Conservation (phyloP, 2,888 invertebrate species). For the Dinocampus coccinellae region DNA sequence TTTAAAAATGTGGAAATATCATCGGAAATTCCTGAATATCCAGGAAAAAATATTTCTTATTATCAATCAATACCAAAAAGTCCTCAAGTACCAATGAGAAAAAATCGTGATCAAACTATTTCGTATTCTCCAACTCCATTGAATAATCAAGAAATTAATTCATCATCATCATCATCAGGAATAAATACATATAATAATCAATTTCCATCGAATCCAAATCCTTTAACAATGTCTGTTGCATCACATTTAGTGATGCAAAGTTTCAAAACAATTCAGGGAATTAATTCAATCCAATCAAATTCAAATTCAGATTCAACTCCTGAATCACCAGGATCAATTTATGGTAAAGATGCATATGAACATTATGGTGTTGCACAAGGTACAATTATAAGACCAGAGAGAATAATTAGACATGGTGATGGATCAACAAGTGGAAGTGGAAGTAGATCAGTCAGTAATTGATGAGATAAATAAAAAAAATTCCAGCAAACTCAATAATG, state of each 20-base stretch:
- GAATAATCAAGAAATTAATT: constrained; percentile 36
- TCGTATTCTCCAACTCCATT: constrained; percentile 24
- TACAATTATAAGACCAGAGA: constrained; percentile 46
- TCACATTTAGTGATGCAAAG: constrained; percentile 63
- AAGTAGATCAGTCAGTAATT: constrained; percentile 62
- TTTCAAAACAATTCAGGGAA: constrained; percentile 56
- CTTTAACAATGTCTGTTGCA: constrained; percentile 55
- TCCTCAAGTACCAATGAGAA: constrained; percentile 57
- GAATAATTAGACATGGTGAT: constrained; percentile 40
- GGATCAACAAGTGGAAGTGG: constrained; percentile 58
- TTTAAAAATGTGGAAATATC: neutral
- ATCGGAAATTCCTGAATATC: neutral
- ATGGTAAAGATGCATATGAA: constrained; percentile 61
- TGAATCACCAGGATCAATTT: constrained; percentile 27
- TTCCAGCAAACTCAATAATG: neutral
- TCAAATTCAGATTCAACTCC: constrained; percentile 34
- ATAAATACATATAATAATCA: neutral
- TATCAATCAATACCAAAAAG: constrained; percentile 43
- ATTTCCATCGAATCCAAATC: constrained; percentile 39
- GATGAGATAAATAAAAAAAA: constrained; percentile 17
- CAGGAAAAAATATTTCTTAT: constrained; percentile 23
- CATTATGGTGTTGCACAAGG: constrained; percentile 61
- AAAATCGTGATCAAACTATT: constrained; percentile 48
- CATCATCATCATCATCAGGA: constrained; percentile 14
- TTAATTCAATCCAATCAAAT: constrained; percentile 48